Evolutionary conservation across 2,888 invertebrate genomes (phyloP), one percentile per base, ranked within the genome.

Genomic region (Fissipunctia ypsillon): DNA sequence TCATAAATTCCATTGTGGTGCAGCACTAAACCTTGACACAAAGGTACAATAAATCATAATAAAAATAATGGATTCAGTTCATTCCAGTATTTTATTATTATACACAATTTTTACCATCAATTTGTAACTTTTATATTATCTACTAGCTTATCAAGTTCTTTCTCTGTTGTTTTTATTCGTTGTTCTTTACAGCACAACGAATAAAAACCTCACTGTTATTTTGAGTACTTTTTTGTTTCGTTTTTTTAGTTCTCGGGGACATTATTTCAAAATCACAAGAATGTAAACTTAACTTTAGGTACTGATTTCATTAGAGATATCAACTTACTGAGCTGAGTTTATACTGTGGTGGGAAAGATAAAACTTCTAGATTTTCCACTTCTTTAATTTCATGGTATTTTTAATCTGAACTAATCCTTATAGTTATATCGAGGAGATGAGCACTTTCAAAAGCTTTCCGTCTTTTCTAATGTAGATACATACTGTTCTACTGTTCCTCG

Each of bases 51-150:
- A 66, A 73, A 73, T 66, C 35, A 56, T 67, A 73, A 66, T 79
- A 78, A 56, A 78, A 72, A 57, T 61, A 73, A 80, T 74, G 61
- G 52, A 57, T 59, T 54, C 67, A 48, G 74, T 41, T 68, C 19
- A 59, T 80, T 63, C 9, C 61, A 56, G 67, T 67, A 60, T 66
- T 79, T 73, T 77, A 71, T 41, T 73, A 52, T 16, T 63, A 45
- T 45, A 50, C 9, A 65, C 45, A 79, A 43, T 77, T 72, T 60
- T 73, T 54, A 38, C 16, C 80, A 79, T 78, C 54, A 73, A 78
- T 78, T 66, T 72, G 7, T 43, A 73, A 78, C 31, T 77, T 73
- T 72, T 78, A n/a, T n/a, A n/a, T 63, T 79, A 73, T 73, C 22
- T 45, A 14, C 41, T 45, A 52, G 25, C 61, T 67, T 68, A 63